A percentile compares a stretch with the other conserved stretches of the same genome.
Conservation (phyloP, 2,113 vertebrate genomes). For the Eulacestoma nigropectus region DNA sequence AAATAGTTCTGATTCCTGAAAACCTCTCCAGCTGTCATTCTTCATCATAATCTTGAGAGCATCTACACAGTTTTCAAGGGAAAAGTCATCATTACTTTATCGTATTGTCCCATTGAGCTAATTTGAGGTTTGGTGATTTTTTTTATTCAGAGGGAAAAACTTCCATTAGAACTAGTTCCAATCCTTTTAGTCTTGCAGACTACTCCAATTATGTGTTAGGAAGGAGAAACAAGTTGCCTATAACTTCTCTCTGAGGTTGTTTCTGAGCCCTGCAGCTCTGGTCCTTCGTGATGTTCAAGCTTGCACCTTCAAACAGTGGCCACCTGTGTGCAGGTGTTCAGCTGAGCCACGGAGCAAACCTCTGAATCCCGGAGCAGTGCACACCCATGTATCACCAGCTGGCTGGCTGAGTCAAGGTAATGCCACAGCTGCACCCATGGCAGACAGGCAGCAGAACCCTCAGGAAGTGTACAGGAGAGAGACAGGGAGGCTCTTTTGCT, state of each 20-base stretch:
- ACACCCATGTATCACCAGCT: not conserved
- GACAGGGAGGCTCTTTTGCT: fast-evolving
- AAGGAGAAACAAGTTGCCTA: not conserved
- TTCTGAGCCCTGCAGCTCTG: not conserved
- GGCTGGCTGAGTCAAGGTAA: not conserved
- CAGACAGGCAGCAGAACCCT: not conserved
- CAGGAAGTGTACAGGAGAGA: not conserved
- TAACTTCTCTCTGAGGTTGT: not conserved
- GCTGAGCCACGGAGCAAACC: not conserved
- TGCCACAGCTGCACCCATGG: no score
- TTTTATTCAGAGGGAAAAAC: not conserved
- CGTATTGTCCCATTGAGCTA: not conserved
- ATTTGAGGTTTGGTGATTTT: not conserved
- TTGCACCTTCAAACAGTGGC: not conserved
- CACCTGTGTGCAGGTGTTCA: not conserved
- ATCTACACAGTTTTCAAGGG: not conserved
- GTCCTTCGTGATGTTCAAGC: not conserved
- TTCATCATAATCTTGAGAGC: not conserved
- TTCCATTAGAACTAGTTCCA: not conserved
- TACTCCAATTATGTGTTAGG: not conserved
- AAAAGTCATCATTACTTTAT: not conserved
- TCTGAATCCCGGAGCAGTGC: not conserved
- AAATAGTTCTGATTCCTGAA: not conserved
- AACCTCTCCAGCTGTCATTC: not conserved
- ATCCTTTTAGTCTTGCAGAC: not conserved